Base-by-base conservation (phyloP, 1,140 invertebrate genomes). In the Drosophila micromelanica region DNA sequence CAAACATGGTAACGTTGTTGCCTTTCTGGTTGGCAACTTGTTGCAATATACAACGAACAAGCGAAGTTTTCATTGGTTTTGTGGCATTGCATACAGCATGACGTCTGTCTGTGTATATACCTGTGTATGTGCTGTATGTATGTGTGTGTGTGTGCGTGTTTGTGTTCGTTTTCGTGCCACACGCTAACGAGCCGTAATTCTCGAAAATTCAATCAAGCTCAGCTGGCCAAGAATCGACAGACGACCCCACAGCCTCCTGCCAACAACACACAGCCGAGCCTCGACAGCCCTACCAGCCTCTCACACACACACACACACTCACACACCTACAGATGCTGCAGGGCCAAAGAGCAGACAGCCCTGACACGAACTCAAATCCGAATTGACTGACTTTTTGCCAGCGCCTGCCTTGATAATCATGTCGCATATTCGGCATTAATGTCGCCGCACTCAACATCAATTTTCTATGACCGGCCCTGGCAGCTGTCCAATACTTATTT, bases 131-230 rank as follows among this genome's bases (percentile, higher is more conserved):
- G 43, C 46, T 17, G 17, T 17, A 2, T 17, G 17, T 17, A 2
- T 15, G 20, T 43, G 70, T 64, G 52, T 75, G 51, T 76, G 42
- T 49, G 35, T 48, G 12, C 40, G 11, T 37, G 20, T 54, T 64
- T 55, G 48, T 72, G 57, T 78, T 38, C 40, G 11, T 27, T 23
- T 65, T 81, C 80, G 76, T 81, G 86, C 57, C 68, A 52, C 86
- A 90, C 78, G 86, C 86, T 90, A 90, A 90, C 86, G 78, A 90
- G 86, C 78, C 52, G 73, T 82, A 90, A 90, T 86, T 90, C 84
- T 78, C 73, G 76, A 90, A 90, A 90, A 90, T 90, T 90, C 80
- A 90, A 90, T 90, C 76, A 90, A 79, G 57, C 59, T 63, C 74
- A 65, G 71, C 64, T 77, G 74, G 57, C 69, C 67, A 76, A 73